These are phyloP conservation scores for Aethes cnicana DNA, from an alignment of 2,888 invertebrate genomes.

Conservation along the genomic window DNA sequence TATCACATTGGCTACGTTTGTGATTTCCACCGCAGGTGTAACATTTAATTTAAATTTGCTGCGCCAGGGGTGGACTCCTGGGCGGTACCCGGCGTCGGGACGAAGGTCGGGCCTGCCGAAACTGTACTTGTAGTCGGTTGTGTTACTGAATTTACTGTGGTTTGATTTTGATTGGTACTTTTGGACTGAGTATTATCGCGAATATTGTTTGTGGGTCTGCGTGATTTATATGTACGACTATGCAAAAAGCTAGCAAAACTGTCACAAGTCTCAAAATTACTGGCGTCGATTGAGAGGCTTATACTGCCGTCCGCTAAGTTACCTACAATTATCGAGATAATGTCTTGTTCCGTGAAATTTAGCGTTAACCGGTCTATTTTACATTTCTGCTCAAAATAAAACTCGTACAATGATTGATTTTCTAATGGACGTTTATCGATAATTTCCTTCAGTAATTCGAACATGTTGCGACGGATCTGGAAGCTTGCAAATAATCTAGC, in stretches of 20 bases:
- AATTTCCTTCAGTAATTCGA: background rate
- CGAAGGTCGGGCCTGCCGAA: background rate
- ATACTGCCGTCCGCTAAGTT: background rate
- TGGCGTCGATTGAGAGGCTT: background rate
- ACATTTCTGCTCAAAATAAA: constrained; percentile 3
- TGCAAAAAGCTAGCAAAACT: background rate
- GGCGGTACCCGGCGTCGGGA: background rate
- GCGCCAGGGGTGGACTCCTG: too few species aligned
- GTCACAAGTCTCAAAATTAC: background rate
- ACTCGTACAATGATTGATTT: background rate
- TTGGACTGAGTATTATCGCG: too few species aligned
- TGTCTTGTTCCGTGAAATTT: background rate
- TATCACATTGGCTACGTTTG: constrained; percentile 25
- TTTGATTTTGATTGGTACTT: too few species aligned
- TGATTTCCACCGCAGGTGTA: constrained; percentile 24
- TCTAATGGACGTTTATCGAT: background rate
- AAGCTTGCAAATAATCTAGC: background rate
- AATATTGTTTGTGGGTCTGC: too few species aligned
- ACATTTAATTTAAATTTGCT: too few species aligned
- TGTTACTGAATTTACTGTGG: background rate
- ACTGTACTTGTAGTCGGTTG: background rate
- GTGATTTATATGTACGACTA: too few species aligned
- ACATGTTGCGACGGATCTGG: background rate
- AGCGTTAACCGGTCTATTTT: background rate
- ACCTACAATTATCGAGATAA: constrained; percentile 1